Evolutionary conservation across 2,797 vertebrate genomes (phyloP).

Genomic region (Fistularia tabacaria): DNA sequence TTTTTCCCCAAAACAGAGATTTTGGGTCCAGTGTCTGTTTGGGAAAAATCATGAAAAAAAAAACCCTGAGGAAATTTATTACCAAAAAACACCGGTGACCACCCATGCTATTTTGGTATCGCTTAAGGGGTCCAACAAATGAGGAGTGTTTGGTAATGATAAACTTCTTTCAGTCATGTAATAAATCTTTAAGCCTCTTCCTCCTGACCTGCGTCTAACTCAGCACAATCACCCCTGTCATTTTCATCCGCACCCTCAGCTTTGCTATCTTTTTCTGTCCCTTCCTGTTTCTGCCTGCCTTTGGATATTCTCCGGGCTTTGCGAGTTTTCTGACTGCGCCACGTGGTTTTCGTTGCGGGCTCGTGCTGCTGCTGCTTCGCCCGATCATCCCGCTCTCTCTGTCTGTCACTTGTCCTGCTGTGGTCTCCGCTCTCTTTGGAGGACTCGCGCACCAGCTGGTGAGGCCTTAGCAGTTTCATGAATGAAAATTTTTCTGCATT

Average conservation of each 20-base stretch:
- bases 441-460: conserved; percentile 6
- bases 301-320: conserved; percentile 45
- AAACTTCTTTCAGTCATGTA: too few species aligned
- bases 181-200: too few species aligned
- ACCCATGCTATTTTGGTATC: too few species aligned
- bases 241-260: conserved; percentile 3
- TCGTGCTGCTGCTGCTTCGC: conserved; percentile 3
- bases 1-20: too few species aligned
- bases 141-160: too few species aligned
- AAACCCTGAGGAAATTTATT: too few species aligned
- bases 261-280: not conserved
- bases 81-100: too few species aligned
- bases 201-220: too few species aligned
- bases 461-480: conserved; percentile 6
- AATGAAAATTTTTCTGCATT: conserved; percentile 12
- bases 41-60: too few species aligned
- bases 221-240: not conserved
- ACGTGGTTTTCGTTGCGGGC: conserved; percentile 19
- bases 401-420: conserved; percentile 4
- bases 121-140: too few species aligned
- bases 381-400: conserved; percentile 8
- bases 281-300: conserved; percentile 30
- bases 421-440: conserved; percentile 10
- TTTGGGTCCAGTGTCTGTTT: too few species aligned
- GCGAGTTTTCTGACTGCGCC: conserved; percentile 58